Evolutionary conservation across 2,797 vertebrate species (phyloP), one percentile per base, ranked within the genome.

Genomic region (Diplodus sargus): DNA sequence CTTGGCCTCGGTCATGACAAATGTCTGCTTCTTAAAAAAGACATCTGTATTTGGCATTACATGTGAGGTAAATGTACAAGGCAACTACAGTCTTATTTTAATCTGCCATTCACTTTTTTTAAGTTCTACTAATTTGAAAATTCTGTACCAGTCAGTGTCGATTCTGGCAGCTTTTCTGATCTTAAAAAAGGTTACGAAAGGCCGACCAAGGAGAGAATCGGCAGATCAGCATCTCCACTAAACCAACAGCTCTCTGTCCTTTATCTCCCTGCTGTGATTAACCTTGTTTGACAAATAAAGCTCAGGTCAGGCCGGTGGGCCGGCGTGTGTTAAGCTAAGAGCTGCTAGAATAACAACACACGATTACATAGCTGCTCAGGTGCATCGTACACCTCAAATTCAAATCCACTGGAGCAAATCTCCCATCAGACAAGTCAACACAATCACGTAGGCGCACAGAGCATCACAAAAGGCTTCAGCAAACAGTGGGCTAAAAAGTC

Each of bases 241-340:
- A 92, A 92, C 82, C 90, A 91, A 89, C 87, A 87, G 61, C 49
- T 60, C 79, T 86, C 79, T 88, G 74, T 78, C 74, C 60, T 82
- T 57, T 22, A 58, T 80, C 82, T 56, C 67, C 58, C 62, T 22
- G 71, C 75, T 22, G 82, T 91, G 93, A 93, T 95, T 93, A 93
- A 90, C 89, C 78, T 74, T 81, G 89, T 89, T 90, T 93, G 92
- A 94, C 92, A 90, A 93, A 94, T 84, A 90, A 82, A 76, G 76
- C 84, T 64, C 85, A 58, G 91, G 90, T 93, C 91, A 93, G 74
- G 78, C 85, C 74, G 80, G 67, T 88, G 86, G 86, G 87, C 75
- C 85, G 79, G 70, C 39, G 10, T 79, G 77, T 81, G 89, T 89
- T 90, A 87, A 90, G 83, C 88, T 79, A 67, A 68, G 79, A 83